Base-by-base conservation (phyloP, 35 echinoderm and acorn worm genomes). In the Antedon bifida region DNA sequence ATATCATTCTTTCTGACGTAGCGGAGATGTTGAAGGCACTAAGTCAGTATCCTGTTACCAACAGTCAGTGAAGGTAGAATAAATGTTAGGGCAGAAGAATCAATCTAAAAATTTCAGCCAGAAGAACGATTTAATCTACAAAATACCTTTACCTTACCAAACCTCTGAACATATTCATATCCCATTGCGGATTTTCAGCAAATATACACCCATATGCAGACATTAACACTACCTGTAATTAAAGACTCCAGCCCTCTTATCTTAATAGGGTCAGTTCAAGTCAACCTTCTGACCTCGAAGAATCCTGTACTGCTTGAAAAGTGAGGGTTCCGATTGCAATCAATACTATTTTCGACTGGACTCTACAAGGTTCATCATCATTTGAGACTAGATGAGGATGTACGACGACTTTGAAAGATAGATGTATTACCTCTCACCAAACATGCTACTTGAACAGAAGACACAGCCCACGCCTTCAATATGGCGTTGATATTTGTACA, bases 1-100 rank as follows among this genome's bases (percentile, higher is more conserved):
- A 31, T 21, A 76, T 88, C 35, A 64, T 82, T 0, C 45, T 88
- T 73, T 32, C 73, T 30, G 35, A 73, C 36, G 86, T 73, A 75
- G 86, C 74, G 4, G 0, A 82, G 5, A 35, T 39, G 33, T 23
- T 88, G 36, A 31, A 88, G 7, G 30, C 75, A 29, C 29, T 12
- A 34, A 75, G 82, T 75, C 14, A 36, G 26, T 32, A 84, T 84
- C 10, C 55, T 73, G 17, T 64, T 86, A 34, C 38, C 35, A 5
- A 80, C 77, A 5, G 39, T 86, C 30, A 77, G 21, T 56, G 46
- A 80, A 55, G 77, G 75, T 39, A 33, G 31, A 21, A 51, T 44
- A 23, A 75, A 33, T 75, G 73, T 33, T 28, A 16, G 5, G 32
- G 82, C 30, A 44, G 64, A 35, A 73, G 29, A 8, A 4, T 73